Evolutionary conservation across 2,888 invertebrate genomes (phyloP), one percentile per base, ranked within the genome.

Genomic region (Neria commutata): DNA sequence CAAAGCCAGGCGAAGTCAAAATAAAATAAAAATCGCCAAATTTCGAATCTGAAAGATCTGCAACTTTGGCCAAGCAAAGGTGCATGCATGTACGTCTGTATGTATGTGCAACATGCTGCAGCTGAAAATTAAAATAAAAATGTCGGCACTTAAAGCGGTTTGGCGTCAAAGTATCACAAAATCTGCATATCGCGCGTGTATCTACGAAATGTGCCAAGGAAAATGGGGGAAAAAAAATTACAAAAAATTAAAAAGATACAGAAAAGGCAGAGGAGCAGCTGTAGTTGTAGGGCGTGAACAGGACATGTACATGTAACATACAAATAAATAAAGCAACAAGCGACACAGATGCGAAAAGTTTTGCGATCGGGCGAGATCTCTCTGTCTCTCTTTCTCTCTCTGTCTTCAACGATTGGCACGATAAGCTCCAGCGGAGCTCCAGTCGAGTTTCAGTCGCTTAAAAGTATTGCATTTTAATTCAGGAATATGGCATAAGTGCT

Each of bases 271-370:
- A n/a, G n/a, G n/a, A n/a, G n/a, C n/a, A n/a, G 8, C 37, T 37
- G 8, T 14, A n/a, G 4, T 5, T 42, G 42, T n/a, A 4, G n/a
- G 37, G 11, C 8, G 37, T 5, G 55, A 29, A 26, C 46, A 40
- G 25, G 25, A 42, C 62, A 69, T 67, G n/a, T 48, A 67, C 67
- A 69, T 73, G 69, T 74, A 71, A 65, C 72, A 70, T 72, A 70
- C 69, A 70, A 68, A 70, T 65, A 63, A 62, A 63, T 62, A 56
- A 56, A 50, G n/a, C n/a, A 48, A 37, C 62, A 61, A 58, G 54
- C 53, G 51, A 58, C 58, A 26, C 25, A 19, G n/a, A 48, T 42
- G 34, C 34, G n/a, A 48, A n/a, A 37, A 8, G 37, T 14, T 37
- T 19, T 42, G 17, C 42, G 42, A 6, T 10, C 6, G 37, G 11